phyloP scores from a whole-genome alignment of 2,113 vertebrate species.

The Pica pica region DNA sequence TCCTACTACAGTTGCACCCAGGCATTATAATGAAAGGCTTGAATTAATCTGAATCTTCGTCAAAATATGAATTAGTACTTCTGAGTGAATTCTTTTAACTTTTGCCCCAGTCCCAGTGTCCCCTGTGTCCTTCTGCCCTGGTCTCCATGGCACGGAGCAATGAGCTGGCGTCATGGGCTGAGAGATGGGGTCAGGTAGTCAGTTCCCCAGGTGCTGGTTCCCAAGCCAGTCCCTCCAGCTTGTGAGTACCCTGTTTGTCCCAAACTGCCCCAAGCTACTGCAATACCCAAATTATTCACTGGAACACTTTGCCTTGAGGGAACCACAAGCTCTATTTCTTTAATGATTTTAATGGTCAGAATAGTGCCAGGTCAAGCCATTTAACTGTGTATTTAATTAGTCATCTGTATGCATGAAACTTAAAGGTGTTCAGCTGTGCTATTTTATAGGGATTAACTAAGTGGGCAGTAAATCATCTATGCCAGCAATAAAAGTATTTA shows the following conservation, averaged over 20 bases:
- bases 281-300: conserved; percentile 27
- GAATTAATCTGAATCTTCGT: conserved; percentile 10
- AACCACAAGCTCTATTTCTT: conserved; percentile 67
- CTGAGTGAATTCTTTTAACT: conserved; percentile 5
- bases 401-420: conserved; percentile 78
- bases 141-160: neutral
- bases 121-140: neutral
- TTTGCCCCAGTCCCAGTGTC: neutral
- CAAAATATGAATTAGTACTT: conserved; percentile 26
- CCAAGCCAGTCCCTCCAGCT: neutral
- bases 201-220: neutral
- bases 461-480: conserved; percentile 69
- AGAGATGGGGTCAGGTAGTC: neutral
- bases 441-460: conserved; percentile 78
- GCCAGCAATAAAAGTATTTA: conserved; percentile 72
- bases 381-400: conserved; percentile 79
- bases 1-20: neutral
- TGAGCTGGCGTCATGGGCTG: neutral
- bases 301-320: conserved; percentile 63
- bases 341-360: conserved; percentile 70
- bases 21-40: neutral
- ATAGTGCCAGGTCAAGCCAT: conserved; percentile 72
- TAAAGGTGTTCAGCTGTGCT: conserved; percentile 75
- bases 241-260: neutral
- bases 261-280: neutral